These are phyloP conservation scores for Morpho helenor DNA, from an alignment of 2,888 invertebrate species.

Conservation along the genomic window DNA sequence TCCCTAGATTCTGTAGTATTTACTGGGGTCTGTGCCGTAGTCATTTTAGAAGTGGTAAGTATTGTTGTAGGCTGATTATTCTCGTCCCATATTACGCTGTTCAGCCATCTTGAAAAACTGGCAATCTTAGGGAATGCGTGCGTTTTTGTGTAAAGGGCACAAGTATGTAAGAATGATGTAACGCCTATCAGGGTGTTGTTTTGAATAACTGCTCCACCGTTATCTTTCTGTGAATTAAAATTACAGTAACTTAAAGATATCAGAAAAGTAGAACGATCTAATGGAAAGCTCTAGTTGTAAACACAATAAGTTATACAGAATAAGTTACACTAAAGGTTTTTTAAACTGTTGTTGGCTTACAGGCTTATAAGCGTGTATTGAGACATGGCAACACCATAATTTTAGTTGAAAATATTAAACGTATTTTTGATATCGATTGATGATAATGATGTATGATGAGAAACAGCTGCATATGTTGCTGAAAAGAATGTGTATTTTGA, in stretches of 20 bases:
- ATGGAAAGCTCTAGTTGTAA: too few relatives aligned
- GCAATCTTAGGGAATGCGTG: slow-evolving; percentile 66
- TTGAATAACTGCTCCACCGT: slow-evolving; percentile 67
- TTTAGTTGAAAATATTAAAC: too few relatives aligned
- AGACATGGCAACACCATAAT: too few relatives aligned
- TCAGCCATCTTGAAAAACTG: slow-evolving; percentile 56
- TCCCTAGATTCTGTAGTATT: slow-evolving; percentile 37
- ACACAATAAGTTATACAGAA: too few relatives aligned
- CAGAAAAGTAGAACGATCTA: too few relatives aligned
- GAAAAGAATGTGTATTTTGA: too few relatives aligned
- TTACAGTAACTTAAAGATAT: not conserved
- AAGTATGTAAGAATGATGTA: slow-evolving; percentile 55
- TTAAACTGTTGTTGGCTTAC: too few relatives aligned
- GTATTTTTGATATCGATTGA: too few relatives aligned
- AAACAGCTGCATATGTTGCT: too few relatives aligned
- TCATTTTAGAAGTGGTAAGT: slow-evolving; percentile 22
- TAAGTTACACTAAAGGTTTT: too few relatives aligned
- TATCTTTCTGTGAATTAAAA: slow-evolving; percentile 54
- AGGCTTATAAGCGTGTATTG: too few relatives aligned
- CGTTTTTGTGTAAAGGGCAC: slow-evolving; percentile 59
- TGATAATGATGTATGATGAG: too few relatives aligned
- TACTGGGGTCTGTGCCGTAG: slow-evolving; percentile 4
- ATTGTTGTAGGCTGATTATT: slow-evolving; percentile 44
- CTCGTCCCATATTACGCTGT: slow-evolving; percentile 68
- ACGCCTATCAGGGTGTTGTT: slow-evolving; percentile 62